Percentiles rank a stretch among this genome's conserved stretches.
phyloP scores from a whole-genome alignment of 2,888 invertebrate genomes.

The Barypeithes pellucidus region DNA sequence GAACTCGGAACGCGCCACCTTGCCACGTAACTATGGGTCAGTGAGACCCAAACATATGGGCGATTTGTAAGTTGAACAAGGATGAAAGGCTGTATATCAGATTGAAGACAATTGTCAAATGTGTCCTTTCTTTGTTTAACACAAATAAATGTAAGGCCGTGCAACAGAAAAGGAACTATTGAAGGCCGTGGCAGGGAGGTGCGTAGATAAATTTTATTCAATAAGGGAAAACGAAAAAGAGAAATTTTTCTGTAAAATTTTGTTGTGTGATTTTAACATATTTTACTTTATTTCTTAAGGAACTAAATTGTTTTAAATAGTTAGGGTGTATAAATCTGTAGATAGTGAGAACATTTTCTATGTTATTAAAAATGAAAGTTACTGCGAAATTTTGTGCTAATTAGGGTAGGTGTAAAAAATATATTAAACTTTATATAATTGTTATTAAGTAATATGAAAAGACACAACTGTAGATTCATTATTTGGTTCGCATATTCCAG shows the following conservation, averaged over 20 bases:
- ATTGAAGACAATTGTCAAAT: constrained; percentile 15
- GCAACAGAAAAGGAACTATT: background rate
- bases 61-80: background rate
- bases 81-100: background rate
- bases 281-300: constrained; percentile 21
- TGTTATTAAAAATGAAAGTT: constrained; percentile 25
- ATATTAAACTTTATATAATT: background rate
- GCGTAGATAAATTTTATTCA: constrained; percentile 24
- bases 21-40: constrained; percentile 7
- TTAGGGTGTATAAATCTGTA: background rate
- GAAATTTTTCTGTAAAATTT: constrained; percentile 31
- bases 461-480: no score
- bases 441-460: background rate
- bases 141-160: background rate
- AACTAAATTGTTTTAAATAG: background rate
- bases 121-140: constrained; percentile 19
- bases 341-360: background rate
- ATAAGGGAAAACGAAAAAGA: constrained; percentile 31
- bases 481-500: background rate
- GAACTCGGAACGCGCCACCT: constrained; percentile 5
- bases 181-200: constrained; percentile 28
- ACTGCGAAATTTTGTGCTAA: constrained; percentile 13
- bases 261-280: constrained; percentile 26
- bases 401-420: constrained; percentile 20
- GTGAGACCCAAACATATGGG: background rate